Base-by-base conservation (phyloP, 1,140 invertebrate genomes). In the Sycophaga agraensis region DNA sequence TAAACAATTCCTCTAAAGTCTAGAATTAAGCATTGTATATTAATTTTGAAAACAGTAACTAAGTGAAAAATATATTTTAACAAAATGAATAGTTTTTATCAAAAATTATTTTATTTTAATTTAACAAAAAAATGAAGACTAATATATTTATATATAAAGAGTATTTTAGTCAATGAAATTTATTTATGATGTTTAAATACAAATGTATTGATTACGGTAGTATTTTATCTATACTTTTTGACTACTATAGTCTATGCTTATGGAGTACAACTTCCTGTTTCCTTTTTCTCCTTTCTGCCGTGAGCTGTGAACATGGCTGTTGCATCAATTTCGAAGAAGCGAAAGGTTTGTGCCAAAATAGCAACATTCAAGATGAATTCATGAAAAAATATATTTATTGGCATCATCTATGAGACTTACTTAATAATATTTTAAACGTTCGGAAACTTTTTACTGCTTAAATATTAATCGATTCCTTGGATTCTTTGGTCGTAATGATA, bases 251-350 rank as follows among this genome's bases (percentile, higher is more conserved):
- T 45, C 1, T 14, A 14, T n/a, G n/a, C n/a, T n/a, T n/a, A n/a
- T n/a, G n/a, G n/a, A 24, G 7, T 31, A 4, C 46, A 12, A 34
- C 37, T 48, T 65, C 45, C 50, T 39, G 50, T 42, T 54, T 12
- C 42, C 21, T 28, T 61, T 62, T 57, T 50, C 55, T 59, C 61
- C 65, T 67, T 69, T 68, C 55, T 67, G 24, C 34, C 37, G 50
- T 66, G 37, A 45, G 37, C 34, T 14, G 24, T 37, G 67, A 74
- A 68, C 62, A 78, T 79, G 78, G 76, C 77, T 37, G 67, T 58
- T 22, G 71, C 76, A 56, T 73, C 76, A 5, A 80, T 80, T 35
- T 79, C 78, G 8, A 80, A 80, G 59, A 80, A 80, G 22, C 68
- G 76, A 40, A 80, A 80, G 77, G 78, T 80, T 74, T 63, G 70